Evolutionary conservation across 2,888 invertebrate genomes (phyloP).

Genomic region (Ferdinandea cuprea): DNA sequence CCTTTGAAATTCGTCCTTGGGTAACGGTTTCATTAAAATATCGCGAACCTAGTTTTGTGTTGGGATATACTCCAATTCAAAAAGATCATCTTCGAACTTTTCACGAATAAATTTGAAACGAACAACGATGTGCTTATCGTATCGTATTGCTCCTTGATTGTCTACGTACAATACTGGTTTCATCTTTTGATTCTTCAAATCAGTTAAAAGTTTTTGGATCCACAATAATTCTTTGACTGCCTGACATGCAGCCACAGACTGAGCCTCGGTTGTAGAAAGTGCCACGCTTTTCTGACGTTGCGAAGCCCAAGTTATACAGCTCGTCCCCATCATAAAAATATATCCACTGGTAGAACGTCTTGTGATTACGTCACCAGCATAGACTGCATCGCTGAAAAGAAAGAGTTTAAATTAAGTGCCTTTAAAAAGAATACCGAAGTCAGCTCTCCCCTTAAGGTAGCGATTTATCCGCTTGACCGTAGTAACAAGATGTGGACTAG

Average conservation of each 20-base stretch:
- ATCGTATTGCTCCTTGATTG: constrained; percentile 43
- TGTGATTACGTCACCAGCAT: no score
- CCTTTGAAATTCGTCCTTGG: no score
- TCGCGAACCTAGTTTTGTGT: no score
- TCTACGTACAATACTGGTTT: no score
- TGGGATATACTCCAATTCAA: no score
- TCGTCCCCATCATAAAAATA: constrained; percentile 34
- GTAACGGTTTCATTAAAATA: no score
- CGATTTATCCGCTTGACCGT: constrained; percentile 52
- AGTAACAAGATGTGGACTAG: constrained; percentile 30
- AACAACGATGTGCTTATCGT: no score
- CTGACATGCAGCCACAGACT: constrained; percentile 52
- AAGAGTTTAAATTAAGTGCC: constrained; percentile 34
- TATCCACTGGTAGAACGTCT: constrained; percentile 63
- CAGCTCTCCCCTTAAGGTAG: constrained; percentile 54
- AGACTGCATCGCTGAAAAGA: constrained; percentile 63
- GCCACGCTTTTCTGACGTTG: constrained; percentile 49
- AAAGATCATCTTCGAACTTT: no score
- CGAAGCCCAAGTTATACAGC: constrained; percentile 49
- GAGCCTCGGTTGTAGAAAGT: constrained; percentile 55
- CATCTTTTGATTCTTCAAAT: constrained; percentile 14
- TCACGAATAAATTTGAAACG: no score
- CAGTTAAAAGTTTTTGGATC: constrained; percentile 32
- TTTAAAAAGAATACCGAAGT: constrained; percentile 45
- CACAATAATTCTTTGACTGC: constrained; percentile 50